Conservation (phyloP, 2,888 invertebrate species). For the Latrodectus elegans region DNA sequence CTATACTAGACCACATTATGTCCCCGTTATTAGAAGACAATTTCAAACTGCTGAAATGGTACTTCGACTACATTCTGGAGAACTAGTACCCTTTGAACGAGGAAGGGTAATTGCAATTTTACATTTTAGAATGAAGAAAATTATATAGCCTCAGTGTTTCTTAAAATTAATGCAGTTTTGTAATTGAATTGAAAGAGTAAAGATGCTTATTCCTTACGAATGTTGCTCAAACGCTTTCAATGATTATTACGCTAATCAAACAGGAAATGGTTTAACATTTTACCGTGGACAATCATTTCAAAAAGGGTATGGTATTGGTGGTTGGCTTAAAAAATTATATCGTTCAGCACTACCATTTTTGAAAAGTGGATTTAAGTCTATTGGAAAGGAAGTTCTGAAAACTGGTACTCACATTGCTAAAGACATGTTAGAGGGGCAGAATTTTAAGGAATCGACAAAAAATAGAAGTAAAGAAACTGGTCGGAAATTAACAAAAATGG, state of each 20-base stretch:
- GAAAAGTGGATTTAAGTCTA: too few relatives aligned
- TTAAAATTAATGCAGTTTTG: too few relatives aligned
- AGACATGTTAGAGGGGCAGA: conserved; percentile 1
- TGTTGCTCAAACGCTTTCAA: conserved; percentile 31
- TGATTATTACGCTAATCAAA: conserved; percentile 15
- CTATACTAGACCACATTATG: not conserved
- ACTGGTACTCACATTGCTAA: conserved; percentile 2
- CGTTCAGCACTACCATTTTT: not conserved
- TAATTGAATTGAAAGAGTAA: not conserved
- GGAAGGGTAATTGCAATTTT: not conserved
- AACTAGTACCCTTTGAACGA: not conserved
- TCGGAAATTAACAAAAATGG: conserved; percentile 8
- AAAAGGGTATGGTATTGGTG: conserved; percentile 38
- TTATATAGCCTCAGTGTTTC: not conserved
- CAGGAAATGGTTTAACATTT: conserved; percentile 10
- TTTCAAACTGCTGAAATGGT: not conserved
- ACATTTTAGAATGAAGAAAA: not conserved
- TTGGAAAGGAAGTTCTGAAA: conserved; percentile 45
- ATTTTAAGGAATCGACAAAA: conserved; percentile 7
- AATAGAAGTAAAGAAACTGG: conserved; percentile 11
- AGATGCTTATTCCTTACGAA: not conserved
- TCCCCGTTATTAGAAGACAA: not conserved
- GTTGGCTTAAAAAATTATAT: conserved; percentile 24
- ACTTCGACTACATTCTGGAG: not conserved
- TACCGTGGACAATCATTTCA: not conserved